phyloP scores from a whole-genome alignment of 2,888 invertebrate species.

The Pogonocherus hispidulus region DNA sequence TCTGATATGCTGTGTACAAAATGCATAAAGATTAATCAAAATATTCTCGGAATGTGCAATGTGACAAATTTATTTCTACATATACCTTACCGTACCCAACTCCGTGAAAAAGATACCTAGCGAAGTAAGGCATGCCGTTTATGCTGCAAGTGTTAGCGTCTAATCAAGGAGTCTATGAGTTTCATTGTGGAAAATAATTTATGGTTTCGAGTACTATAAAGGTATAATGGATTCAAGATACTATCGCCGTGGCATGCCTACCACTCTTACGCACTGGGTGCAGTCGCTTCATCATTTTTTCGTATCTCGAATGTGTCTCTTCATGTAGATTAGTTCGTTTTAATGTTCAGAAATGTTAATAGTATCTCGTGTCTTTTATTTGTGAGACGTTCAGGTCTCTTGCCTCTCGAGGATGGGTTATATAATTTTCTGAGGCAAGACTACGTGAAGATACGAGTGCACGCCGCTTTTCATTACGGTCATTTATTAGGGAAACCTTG shows the following conservation, averaged over 20 bases:
- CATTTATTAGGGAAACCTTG: too few species aligned
- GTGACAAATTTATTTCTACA: slow-evolving; percentile 49
- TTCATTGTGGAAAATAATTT: slow-evolving; percentile 32
- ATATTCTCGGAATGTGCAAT: slow-evolving; percentile 48
- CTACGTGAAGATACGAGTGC: too few species aligned
- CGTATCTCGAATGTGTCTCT: slow-evolving; percentile 6
- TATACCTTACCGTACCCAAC: not conserved
- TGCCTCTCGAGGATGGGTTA: slow-evolving; percentile 1
- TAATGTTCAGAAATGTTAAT: slow-evolving; percentile 29
- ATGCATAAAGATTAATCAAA: slow-evolving; percentile 53
- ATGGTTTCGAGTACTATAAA: slow-evolving; percentile 27
- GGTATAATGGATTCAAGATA: slow-evolving; percentile 38
- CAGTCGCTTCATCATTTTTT: slow-evolving; percentile 31
- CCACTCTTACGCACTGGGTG: slow-evolving; percentile 35
- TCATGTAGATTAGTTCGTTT: slow-evolving; percentile 15
- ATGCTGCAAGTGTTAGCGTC: slow-evolving; percentile 24
- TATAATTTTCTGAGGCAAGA: too few species aligned
- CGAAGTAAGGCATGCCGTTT: slow-evolving; percentile 14
- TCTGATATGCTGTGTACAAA: slow-evolving; percentile 50
- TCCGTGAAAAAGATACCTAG: not conserved
- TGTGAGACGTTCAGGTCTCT: slow-evolving; percentile 4
- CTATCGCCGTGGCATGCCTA: slow-evolving; percentile 32
- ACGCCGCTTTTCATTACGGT: too few species aligned
- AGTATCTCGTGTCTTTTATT: slow-evolving; percentile 6
- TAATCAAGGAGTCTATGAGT: slow-evolving; percentile 16